Base-by-base conservation (phyloP, 37 sponge, comb jelly and placozoan species). In the Agelas oroides region DNA sequence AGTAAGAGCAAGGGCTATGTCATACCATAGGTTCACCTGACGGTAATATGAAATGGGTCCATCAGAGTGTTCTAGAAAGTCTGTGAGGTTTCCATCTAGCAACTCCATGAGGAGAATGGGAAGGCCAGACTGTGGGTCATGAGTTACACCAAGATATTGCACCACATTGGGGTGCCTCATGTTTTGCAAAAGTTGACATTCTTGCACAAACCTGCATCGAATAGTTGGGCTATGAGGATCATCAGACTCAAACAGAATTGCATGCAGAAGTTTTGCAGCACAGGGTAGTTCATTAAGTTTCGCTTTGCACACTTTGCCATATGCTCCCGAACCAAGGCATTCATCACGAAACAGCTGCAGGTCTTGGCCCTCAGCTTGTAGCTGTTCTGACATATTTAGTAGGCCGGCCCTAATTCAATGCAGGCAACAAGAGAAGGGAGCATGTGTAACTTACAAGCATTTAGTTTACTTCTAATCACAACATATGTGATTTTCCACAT, bases 51-150 rank as follows among this genome's bases (percentile, higher is more conserved):
- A 66, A 12, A 79, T 17, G 23, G 70, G 53, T 13, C 19, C 39
- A 17, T 39, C 46, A 5, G 53, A 38, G 0, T 25, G 32, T 17
- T 81, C 82, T 20, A 81, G 53, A 0, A 76, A 76, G 19, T 34
- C 5, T n/a, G 53, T 64, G 53, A 81, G 58, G 65, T 33, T 70
- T 11, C 20, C 34, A 16, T 53, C 71, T 71, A 81, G 39, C 53
- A 81, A 54, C 53, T 81, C 82, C 64, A 65, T 81, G 21, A 81
- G 82, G 32, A 70, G 82, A 18, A 81, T 59, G 31, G 82, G 82
- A 17, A 23, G 25, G 17, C 55, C 30, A 19, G 40, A n/a, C 6
- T 19, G 58, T 13, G 54, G 36, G 5, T 68, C 65, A 28, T 41
- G 53, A 11, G 54, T 58, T 15, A 76, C 77, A 25, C 82, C 70